These are phyloP conservation scores for Drosophila meridiana DNA, from an alignment of 2,888 invertebrate genomes.

Conservation along the genomic window DNA sequence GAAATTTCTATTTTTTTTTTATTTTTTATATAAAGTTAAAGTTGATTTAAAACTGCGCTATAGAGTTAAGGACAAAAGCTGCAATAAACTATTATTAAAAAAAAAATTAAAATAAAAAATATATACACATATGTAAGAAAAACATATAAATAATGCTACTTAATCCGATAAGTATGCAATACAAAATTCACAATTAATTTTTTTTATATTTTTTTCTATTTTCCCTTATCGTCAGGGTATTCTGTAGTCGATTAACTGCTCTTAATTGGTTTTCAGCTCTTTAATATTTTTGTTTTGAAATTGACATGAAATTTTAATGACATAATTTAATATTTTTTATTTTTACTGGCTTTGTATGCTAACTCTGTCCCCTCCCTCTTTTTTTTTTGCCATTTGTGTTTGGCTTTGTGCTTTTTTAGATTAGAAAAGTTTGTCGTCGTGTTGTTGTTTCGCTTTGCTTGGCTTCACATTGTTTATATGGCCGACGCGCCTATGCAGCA, in stretches of 20 bases:
- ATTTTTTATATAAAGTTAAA: too few species aligned
- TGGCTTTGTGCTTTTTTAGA: conserved; percentile 61
- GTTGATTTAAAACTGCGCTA: too few species aligned
- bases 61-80: too few species aligned
- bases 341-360: conserved; percentile 14
- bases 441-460: conserved; percentile 37
- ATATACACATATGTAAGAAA: too few species aligned
- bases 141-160: too few species aligned
- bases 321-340: conserved; percentile 61
- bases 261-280: not conserved
- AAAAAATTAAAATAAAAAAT: too few species aligned
- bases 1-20: too few species aligned
- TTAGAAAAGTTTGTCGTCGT: conserved; percentile 63
- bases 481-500: conserved; percentile 63
- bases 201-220: not conserved
- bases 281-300: conserved; percentile 48
- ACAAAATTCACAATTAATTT: not conserved
- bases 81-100: too few species aligned
- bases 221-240: not conserved
- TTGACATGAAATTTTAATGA: conserved; percentile 79
- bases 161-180: too few species aligned
- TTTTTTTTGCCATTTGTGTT: conserved; percentile 21
- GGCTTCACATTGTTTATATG: conserved; percentile 58
- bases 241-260: not conserved
- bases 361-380: not conserved